These are phyloP conservation scores for Betta splendens DNA, from an alignment of 2,797 vertebrate genomes.

Conservation along the genomic window DNA sequence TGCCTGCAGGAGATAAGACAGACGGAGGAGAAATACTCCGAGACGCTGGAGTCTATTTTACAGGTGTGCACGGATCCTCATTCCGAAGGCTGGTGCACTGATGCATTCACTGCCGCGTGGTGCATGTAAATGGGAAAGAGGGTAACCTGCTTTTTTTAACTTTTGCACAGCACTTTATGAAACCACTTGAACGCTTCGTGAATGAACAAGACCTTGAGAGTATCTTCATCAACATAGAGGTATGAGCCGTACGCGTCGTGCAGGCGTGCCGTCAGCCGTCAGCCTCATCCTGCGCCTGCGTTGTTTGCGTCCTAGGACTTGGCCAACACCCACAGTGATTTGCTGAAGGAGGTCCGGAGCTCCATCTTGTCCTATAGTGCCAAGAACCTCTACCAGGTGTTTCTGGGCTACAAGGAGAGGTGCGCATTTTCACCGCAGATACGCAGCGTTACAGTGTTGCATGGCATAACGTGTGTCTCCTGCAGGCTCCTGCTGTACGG, in stretches of 20 bases:
- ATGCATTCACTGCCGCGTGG: not conserved
- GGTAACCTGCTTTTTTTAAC: not conserved
- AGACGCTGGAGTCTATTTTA: constrained; percentile 87
- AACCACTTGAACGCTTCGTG: constrained; percentile 87
- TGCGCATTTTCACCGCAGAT: constrained; percentile 51
- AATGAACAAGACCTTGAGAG: constrained; percentile 83
- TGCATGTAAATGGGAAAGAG: not conserved
- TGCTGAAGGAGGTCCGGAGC: constrained; percentile 83
- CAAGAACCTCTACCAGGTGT: constrained; percentile 85
- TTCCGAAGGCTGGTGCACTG: not conserved
- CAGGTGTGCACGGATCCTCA: constrained; percentile 69
- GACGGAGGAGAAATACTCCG: constrained; percentile 91
- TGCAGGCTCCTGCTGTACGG: constrained; percentile 89
- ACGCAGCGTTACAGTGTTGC: not conserved
- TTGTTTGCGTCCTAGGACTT: constrained; percentile 80
- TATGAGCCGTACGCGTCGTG: constrained; percentile 43
- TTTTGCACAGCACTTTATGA: constrained; percentile 88
- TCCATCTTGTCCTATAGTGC: constrained; percentile 73
- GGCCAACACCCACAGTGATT: constrained; percentile 77
- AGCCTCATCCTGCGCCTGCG: not conserved
- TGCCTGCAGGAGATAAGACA: constrained; percentile 90
- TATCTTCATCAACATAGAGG: constrained; percentile 91
- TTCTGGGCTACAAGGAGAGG: constrained; percentile 91
- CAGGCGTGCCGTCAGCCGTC: not conserved
- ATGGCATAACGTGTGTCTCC: not conserved